A percentile compares a stretch with the other conserved stretches of the same genome.
These are phyloP conservation scores for Dryas iulia DNA, from an alignment of 1,140 invertebrate species.

Conservation along the genomic window DNA sequence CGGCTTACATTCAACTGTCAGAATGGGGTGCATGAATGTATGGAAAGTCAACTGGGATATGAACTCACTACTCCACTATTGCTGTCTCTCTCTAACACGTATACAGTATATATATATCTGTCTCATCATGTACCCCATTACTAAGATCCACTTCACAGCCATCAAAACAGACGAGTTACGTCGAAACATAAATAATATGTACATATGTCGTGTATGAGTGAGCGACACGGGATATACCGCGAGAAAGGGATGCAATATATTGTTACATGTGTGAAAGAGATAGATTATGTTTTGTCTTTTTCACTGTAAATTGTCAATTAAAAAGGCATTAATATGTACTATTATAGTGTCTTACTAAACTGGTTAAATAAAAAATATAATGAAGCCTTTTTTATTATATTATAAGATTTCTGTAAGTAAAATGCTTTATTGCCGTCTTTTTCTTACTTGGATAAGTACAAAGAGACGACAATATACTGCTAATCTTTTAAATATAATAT, in stretches of 20 bases:
- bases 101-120: neutral
- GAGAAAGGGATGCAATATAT: neutral
- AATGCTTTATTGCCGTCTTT: too few relatives aligned
- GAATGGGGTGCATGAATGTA: neutral
- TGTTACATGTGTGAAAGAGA: neutral
- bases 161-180: conserved; percentile 36
- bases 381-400: too few relatives aligned
- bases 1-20: conserved; percentile 28
- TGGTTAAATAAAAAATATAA: too few relatives aligned
- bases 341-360: too few relatives aligned
- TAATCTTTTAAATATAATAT: too few relatives aligned
- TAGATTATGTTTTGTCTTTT: too few relatives aligned
- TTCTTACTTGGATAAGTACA: too few relatives aligned
- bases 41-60: neutral
- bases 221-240: neutral
- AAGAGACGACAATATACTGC: too few relatives aligned
- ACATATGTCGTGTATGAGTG: conserved; percentile 12
- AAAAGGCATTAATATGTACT: too few relatives aligned
- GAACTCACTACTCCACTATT: neutral
- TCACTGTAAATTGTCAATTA: too few relatives aligned
- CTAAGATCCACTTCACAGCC: conserved; percentile 49
- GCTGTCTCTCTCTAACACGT: neutral
- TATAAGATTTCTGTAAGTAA: too few relatives aligned
- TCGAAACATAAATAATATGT: conserved; percentile 36
- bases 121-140: conserved; percentile 5